A percentile compares a stretch with the other conserved stretches of the same genome.
These are phyloP conservation scores for Hipposideros armiger DNA, from an alignment of 2,113 vertebrate species.

Conservation along the genomic window DNA sequence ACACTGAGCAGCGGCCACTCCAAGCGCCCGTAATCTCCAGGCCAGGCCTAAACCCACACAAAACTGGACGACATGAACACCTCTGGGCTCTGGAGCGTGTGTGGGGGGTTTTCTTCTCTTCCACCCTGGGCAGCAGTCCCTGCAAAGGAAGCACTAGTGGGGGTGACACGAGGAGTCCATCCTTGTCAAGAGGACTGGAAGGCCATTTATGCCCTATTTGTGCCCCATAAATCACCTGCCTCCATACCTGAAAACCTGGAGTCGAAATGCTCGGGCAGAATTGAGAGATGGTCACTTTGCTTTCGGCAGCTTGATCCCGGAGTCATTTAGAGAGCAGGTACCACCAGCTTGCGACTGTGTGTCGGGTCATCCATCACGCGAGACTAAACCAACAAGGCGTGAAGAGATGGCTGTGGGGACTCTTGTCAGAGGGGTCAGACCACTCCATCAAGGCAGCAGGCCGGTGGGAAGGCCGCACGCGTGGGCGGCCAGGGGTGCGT, in stretches of 20 bases:
- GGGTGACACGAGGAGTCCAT: neutral
- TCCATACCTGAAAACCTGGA: conserved; percentile 75
- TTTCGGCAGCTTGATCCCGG: conserved; percentile 69
- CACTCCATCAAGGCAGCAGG: conserved; percentile 71
- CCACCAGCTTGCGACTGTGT: conserved; percentile 62
- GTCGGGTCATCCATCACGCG: conserved; percentile 78
- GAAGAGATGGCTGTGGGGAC: conserved; percentile 75
- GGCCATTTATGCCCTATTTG: conserved; percentile 27
- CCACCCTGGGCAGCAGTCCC: neutral
- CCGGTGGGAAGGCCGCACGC: neutral
- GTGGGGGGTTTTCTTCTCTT: neutral
- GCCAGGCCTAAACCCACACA: neutral
- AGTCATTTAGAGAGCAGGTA: conserved; percentile 81
- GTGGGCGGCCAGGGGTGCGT: neutral
- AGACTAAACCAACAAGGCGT: conserved; percentile 82
- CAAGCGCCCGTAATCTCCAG: neutral
- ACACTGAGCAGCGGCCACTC: neutral
- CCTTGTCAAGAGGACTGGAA: conserved; percentile 34
- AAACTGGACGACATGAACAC: neutral
- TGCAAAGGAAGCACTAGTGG: neutral
- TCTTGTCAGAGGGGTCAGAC: conserved; percentile 68
- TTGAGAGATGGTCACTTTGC: conserved; percentile 81
- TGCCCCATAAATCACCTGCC: conserved; percentile 78
- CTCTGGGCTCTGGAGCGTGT: neutral
- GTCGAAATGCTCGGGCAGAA: conserved; percentile 64